Percentiles rank a stretch among this genome's conserved stretches.
phyloP scores from a whole-genome alignment of 2,113 vertebrate genomes.

The Astur gentilis region DNA sequence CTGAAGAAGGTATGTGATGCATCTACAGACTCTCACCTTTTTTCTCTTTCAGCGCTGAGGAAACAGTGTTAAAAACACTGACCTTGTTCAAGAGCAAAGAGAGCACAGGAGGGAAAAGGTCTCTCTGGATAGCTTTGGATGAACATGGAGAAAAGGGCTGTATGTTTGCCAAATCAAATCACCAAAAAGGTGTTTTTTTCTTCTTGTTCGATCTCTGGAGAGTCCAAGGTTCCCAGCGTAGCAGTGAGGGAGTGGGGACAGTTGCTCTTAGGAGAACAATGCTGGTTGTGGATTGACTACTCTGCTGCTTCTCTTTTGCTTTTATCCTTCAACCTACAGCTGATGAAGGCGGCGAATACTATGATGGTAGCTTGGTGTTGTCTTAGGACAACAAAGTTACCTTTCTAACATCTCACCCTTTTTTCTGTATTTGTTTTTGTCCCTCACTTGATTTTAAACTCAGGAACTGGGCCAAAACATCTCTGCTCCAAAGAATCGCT shows the following conservation, averaged over 20 bases:
- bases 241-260: background rate
- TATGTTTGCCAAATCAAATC: background rate
- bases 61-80: background rate
- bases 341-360: constrained; percentile 39
- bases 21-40: background rate
- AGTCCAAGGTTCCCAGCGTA: background rate
- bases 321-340: constrained; percentile 25
- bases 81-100: background rate
- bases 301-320: constrained; percentile 39
- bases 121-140: background rate
- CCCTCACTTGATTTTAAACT: background rate
- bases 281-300: background rate
- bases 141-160: background rate
- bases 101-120: background rate
- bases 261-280: background rate
- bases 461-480: constrained; percentile 61
- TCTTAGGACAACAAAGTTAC: background rate
- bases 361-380: constrained; percentile 51
- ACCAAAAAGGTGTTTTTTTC: background rate
- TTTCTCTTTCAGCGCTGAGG: constrained; percentile 34
- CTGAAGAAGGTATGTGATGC: constrained; percentile 66
- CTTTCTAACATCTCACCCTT: constrained; percentile 24
- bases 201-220: background rate
- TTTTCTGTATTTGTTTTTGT: background rate
- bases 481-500: constrained; percentile 1